phyloP scores from a whole-genome alignment of 2,888 invertebrate species.

The Drosophila subquinaria region DNA sequence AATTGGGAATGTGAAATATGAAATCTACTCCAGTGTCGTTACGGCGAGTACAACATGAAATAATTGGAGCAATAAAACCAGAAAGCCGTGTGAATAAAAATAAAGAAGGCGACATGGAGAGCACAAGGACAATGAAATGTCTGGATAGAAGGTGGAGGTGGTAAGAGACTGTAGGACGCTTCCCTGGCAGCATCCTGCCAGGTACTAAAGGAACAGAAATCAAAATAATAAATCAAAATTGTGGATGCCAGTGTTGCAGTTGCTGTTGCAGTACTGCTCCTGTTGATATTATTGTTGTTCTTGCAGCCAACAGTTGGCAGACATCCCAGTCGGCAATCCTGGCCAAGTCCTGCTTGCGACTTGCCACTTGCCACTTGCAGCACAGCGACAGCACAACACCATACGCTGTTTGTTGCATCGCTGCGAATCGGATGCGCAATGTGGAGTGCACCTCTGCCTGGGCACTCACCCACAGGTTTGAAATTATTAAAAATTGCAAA shows the following conservation, averaged over 20 bases:
- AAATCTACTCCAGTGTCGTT: constrained; percentile 57
- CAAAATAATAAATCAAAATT: constrained; percentile 76
- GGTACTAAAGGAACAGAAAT: constrained; percentile 72
- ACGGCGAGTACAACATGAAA: constrained; percentile 57
- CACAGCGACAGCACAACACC: constrained; percentile 1
- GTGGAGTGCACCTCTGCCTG: constrained; percentile 10
- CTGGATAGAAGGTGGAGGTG: constrained; percentile 2
- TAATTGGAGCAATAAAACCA: constrained; percentile 77
- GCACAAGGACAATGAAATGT: constrained; percentile 36
- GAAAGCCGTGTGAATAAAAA: constrained; percentile 70
- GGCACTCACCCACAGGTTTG: constrained; percentile 24
- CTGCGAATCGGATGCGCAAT: constrained; percentile 12
- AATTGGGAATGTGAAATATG: constrained; percentile 41
- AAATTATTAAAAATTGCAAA: constrained; percentile 59
- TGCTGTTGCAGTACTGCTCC: not conserved
- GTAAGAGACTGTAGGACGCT: not conserved
- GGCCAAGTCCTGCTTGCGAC: constrained; percentile 20
- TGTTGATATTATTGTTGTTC: constrained; percentile 15
- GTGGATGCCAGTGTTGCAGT: constrained; percentile 36
- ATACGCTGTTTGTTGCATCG: constrained; percentile 21
- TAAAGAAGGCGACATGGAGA: constrained; percentile 28
- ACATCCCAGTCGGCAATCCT: constrained; percentile 23
- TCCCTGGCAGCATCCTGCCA: constrained; percentile 48
- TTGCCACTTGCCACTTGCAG: constrained; percentile 11
- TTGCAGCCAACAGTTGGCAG: constrained; percentile 16